phyloP scores from a whole-genome alignment of 2,113 vertebrate genomes.

The Uropsilus gracilis region DNA sequence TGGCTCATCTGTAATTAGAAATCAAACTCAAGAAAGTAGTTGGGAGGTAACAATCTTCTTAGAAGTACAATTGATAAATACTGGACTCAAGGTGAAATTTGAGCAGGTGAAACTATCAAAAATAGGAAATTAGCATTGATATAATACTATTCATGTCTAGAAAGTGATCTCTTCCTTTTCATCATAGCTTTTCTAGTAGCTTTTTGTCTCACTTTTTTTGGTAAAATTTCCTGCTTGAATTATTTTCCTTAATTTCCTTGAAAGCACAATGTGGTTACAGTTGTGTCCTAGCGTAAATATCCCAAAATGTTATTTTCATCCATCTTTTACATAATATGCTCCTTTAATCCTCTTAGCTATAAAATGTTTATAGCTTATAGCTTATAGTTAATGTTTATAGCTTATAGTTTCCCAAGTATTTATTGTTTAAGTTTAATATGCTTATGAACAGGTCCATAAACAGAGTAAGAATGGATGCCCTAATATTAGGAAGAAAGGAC shows the following conservation, averaged over 20 bases:
- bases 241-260: conserved; percentile 46
- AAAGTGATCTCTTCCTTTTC: conserved; percentile 26
- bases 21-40: conserved; percentile 58
- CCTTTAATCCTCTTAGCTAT: conserved; percentile 9
- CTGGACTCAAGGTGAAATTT: conserved; percentile 58
- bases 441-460: conserved; percentile 6
- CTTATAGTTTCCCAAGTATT: background rate
- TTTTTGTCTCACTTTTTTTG: background rate
- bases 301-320: conserved; percentile 47
- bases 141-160: conserved; percentile 30
- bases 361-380: conserved; percentile 41
- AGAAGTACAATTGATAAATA: conserved; percentile 61
- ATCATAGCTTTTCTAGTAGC: background rate
- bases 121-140: conserved; percentile 12
- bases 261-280: conserved; percentile 30
- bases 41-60: conserved; percentile 36
- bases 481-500: conserved; percentile 17
- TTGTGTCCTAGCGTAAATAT: conserved; percentile 29
- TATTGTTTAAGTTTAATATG: background rate
- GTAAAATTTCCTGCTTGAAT: conserved; percentile 42
- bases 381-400: too few relatives aligned
- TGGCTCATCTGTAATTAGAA: conserved; percentile 64
- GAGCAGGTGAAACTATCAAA: background rate
- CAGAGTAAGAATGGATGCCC: conserved; percentile 51
- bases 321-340: conserved; percentile 18